Evolutionary conservation across 2,888 invertebrate genomes (phyloP), one percentile per base, ranked within the genome.

Genomic region (Hirtodrosophila duncani): DNA sequence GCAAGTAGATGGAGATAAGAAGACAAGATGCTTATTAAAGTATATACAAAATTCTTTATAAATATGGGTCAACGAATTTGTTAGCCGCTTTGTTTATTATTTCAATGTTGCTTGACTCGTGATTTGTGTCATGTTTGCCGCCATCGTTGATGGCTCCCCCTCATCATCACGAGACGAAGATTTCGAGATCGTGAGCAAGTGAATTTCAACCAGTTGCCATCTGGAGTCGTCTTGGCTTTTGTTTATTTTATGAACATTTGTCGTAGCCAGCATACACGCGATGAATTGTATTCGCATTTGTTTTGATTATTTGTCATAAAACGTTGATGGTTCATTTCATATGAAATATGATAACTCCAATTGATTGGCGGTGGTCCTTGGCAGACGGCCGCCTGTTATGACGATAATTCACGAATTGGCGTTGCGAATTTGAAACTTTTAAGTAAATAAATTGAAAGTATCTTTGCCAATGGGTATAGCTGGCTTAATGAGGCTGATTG

Each of bases 221-320:
- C 3, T 20, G 4, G 6, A 5, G 4, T 20, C 20, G 20, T 20
- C 20, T 20, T 6, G 20, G 16, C 23, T 48, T 55, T 16, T 29
- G 33, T 17, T 50, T 29, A 33, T 9, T 29, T 42, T 48, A 39
- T 30, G 38, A 9, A 34, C 50, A 53, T 11, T 18, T 24, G 38
- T 37, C 24, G 17, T 26, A 18, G 39, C 37, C 30, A 42, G 27
- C 43, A 72, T 77, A 67, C 67, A 71, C 63, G 67, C 72, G 77
- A 29, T 34, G 9, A 14, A 18, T 7, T 17, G 17, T 6, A 3
- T 20, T 38, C 14, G 30, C 5, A 31, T 36, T 41, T 44, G 20
- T 38, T 42, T 38, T 18, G 49, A 11, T 52, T 52, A 37, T 52
- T 52, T 57, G 57, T 53, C 53, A 44, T 36, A 36, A 53, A 53